Conservation (phyloP, 2,888 invertebrate genomes). For the Hirtodrosophila alboralis region DNA sequence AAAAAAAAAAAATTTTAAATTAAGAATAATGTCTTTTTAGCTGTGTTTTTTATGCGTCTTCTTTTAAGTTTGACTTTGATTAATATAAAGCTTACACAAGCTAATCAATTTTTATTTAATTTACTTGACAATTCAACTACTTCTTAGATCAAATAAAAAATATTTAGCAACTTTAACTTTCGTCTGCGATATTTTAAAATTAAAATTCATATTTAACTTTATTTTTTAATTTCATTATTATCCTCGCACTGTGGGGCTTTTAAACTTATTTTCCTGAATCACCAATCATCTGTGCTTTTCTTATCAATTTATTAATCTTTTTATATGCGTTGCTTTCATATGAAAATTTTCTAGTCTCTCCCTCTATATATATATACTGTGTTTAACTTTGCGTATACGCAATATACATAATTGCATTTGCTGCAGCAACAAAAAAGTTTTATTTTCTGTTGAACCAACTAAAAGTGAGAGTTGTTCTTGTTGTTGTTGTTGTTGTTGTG, state of each 20-base stretch:
- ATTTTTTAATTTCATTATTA: not conserved
- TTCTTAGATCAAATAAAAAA: too few relatives aligned
- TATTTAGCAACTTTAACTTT: too few relatives aligned
- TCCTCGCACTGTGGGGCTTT: not conserved
- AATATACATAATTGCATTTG: constrained; percentile 52
- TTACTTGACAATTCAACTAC: too few relatives aligned
- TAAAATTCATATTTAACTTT: too few relatives aligned
- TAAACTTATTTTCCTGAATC: not conserved
- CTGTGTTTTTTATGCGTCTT: too few relatives aligned
- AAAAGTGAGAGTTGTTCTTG: constrained; percentile 29
- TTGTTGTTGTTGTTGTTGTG: constrained; percentile 1
- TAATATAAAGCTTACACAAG: too few relatives aligned
- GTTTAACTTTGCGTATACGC: constrained; percentile 32
- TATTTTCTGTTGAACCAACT: constrained; percentile 28
- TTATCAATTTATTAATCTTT: constrained; percentile 48
- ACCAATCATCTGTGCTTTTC: constrained; percentile 31
- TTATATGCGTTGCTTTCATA: constrained; percentile 44
- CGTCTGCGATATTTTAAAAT: too few relatives aligned
- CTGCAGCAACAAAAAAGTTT: constrained; percentile 12
- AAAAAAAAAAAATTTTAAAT: too few relatives aligned
- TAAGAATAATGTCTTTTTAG: too few relatives aligned
- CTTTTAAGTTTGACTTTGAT: too few relatives aligned
- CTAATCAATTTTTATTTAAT: too few relatives aligned
- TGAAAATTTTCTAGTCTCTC: constrained; percentile 45
- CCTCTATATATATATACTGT: not conserved